A percentile compares a stretch with the other conserved stretches of the same genome.
These are phyloP conservation scores for Gadus macrocephalus DNA, from an alignment of 2,113 vertebrate species.

Conservation along the genomic window DNA sequence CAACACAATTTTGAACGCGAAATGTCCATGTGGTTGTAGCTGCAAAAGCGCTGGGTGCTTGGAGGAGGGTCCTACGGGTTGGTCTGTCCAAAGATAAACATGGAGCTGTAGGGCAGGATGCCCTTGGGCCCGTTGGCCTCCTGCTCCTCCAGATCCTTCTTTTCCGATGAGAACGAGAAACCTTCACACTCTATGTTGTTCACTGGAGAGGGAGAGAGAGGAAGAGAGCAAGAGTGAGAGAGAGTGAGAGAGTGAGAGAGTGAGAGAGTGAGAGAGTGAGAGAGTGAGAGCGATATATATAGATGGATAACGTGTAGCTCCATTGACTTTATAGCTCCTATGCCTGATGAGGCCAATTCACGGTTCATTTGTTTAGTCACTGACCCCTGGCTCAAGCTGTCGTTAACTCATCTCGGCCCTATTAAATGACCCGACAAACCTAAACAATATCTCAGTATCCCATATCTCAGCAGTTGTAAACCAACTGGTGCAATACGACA, in stretches of 20 bases:
- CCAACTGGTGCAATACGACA: too few species aligned
- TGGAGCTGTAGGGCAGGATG: conserved; percentile 93
- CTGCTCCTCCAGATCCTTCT: conserved; percentile 82
- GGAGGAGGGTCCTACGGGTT: conserved; percentile 83
- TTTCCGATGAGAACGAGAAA: conserved; percentile 78
- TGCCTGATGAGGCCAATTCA: too few species aligned
- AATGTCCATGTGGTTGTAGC: too few species aligned
- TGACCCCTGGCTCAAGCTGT: too few species aligned
- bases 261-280: not conserved
- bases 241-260: not conserved
- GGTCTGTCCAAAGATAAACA: conserved; percentile 91
- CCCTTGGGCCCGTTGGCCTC: conserved; percentile 77
- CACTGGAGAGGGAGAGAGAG: conserved; percentile 38
- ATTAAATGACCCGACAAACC: too few species aligned
- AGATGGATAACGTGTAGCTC: not conserved
- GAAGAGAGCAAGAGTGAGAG: not conserved
- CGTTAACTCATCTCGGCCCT: too few species aligned
- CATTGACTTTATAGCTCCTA: too few species aligned
- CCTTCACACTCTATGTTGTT: conserved; percentile 86
- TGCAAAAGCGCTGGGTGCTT: too few species aligned
- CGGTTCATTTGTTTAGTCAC: too few species aligned
- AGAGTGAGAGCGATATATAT: not conserved
- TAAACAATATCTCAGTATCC: too few species aligned
- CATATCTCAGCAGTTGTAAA: too few species aligned
- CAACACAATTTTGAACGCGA: not conserved